Evolutionary conservation across 2,113 vertebrate species (phyloP).

Genomic region (Entelurus aequoreus): DNA sequence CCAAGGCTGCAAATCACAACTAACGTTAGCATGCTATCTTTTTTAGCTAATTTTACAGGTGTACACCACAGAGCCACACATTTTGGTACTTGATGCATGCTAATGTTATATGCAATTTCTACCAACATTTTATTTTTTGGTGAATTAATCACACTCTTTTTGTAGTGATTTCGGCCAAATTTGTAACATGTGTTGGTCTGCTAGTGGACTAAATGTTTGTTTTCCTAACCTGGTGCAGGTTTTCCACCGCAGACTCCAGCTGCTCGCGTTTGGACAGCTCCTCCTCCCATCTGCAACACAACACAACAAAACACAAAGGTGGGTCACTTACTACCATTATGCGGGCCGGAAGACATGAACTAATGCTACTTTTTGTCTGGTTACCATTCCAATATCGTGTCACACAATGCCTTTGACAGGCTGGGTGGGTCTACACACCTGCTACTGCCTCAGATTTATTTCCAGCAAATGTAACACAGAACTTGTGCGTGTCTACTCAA

Average conservation of each 20-base stretch:
- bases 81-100: no score
- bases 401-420: constrained; percentile 52
- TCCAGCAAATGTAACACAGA: constrained; percentile 7
- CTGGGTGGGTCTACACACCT: constrained; percentile 19
- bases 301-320: constrained; percentile 55
- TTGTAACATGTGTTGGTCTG: background rate
- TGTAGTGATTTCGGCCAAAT: background rate
- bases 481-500: constrained; percentile 14
- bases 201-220: constrained; percentile 9
- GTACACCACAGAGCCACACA: no score
- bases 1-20: no score
- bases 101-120: no score
- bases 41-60: no score
- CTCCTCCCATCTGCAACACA: constrained; percentile 86
- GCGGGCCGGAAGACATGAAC: constrained; percentile 27
- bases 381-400: constrained; percentile 46
- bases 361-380: constrained; percentile 42
- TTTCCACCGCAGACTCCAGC: constrained; percentile 85
- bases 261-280: constrained; percentile 84
- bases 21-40: no score
- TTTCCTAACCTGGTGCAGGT: constrained; percentile 83
- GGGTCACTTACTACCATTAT: constrained; percentile 36
- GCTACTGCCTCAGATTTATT: constrained; percentile 12
- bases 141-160: background rate
- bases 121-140: no score